Conservation (phyloP, 2,888 invertebrate species). For the Sceliomorpha sp. region DNA sequence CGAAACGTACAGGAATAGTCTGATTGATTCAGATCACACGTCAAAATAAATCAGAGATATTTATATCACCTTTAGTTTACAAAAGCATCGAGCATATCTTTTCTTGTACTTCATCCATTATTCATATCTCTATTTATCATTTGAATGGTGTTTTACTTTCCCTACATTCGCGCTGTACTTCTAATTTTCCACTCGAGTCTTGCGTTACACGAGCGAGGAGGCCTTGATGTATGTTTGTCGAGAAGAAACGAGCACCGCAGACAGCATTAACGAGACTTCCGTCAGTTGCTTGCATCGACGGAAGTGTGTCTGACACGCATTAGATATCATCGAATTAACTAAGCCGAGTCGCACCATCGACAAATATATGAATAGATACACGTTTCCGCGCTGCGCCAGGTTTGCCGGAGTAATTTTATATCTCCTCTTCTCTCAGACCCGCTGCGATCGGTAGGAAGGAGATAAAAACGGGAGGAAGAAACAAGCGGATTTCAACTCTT, state of each 20-base stretch:
- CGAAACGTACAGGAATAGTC: no score
- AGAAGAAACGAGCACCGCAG: conserved; percentile 19
- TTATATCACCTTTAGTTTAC: no score
- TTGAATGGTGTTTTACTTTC: conserved; percentile 30
- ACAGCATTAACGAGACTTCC: conserved; percentile 33
- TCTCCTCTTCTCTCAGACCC: no score
- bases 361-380: conserved; percentile 21
- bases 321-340: conserved; percentile 43
- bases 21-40: no score
- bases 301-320: conserved; percentile 24
- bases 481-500: no score
- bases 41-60: no score
- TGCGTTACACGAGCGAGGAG: background rate
- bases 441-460: no score
- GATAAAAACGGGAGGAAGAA: no score
- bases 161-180: conserved; percentile 12
- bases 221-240: no score
- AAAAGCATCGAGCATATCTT: conserved; percentile 11
- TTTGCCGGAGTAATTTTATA: conserved; percentile 36
- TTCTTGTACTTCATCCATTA: conserved; percentile 23
- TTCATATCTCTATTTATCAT: conserved; percentile 41
- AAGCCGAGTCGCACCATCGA: conserved; percentile 17
- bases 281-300: conserved; percentile 22
- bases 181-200: background rate
- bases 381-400: conserved; percentile 6